Evolutionary conservation across 2,113 vertebrate species (phyloP).

Genomic region (Litocranius walleri): DNA sequence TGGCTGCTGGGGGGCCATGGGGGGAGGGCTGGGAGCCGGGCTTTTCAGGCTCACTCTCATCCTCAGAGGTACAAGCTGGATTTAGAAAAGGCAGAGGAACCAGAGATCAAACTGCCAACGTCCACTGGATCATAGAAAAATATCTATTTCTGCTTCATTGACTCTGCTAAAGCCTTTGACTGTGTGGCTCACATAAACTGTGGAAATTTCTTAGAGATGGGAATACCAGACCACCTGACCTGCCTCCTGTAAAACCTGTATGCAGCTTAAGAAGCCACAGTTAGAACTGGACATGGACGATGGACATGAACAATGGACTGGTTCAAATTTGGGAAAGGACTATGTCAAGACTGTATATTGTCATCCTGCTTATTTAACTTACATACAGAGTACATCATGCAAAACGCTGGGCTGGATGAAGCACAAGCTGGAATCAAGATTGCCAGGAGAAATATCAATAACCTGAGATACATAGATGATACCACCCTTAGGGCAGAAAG

Average conservation of each 20-base stretch:
- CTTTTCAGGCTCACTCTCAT: neutral
- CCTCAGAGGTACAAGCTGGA: neutral
- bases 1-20: accelerated
- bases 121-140: neutral
- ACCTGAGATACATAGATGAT: neutral
- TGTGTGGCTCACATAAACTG: neutral
- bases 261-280: neutral
- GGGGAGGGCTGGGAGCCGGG: neutral
- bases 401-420: neutral
- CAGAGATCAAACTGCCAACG: neutral
- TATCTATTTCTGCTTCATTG: neutral
- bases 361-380: neutral
- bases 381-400: neutral
- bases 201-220: neutral
- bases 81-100: neutral
- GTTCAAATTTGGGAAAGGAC: neutral
- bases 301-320: neutral
- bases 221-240: neutral
- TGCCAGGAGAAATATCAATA: neutral
- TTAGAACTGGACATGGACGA: neutral
- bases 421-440: neutral
- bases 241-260: neutral
- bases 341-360: neutral
- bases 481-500: neutral
- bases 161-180: neutral